phyloP scores from a whole-genome alignment of 2,888 invertebrate species.

The Morinoia aosen region DNA sequence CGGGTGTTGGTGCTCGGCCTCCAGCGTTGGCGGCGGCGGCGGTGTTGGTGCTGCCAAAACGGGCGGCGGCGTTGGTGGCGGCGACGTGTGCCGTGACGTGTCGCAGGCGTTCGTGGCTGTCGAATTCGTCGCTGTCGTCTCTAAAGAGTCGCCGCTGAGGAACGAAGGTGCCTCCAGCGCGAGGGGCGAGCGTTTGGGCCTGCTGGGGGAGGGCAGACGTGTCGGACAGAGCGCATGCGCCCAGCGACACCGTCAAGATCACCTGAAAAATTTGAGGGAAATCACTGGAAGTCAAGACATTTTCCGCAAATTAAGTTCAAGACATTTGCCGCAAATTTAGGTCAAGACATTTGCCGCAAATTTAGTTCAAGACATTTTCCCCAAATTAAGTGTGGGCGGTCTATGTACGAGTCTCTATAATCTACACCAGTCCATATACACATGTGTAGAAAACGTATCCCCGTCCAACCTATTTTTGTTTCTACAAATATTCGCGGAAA shows the following conservation, averaged over 20 bases:
- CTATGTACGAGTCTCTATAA: no score
- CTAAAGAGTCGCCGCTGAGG: not conserved
- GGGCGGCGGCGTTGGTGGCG: not conserved
- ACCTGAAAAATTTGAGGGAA: not conserved
- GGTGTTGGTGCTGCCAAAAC: not conserved
- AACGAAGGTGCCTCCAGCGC: not conserved
- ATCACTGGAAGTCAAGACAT: not conserved
- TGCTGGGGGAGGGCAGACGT: not conserved
- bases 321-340: no score
- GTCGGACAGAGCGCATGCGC: not conserved
- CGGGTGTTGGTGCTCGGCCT: no score
- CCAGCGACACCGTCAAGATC: not conserved
- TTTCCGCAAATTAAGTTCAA: not conserved
- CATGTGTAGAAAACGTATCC: no score
- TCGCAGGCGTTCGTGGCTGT: not conserved
- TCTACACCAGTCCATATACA: no score
- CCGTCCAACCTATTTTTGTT: no score
- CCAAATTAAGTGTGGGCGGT: no score
- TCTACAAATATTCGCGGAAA: no score
- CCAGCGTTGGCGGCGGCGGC: no score
- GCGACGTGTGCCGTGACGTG: not conserved
- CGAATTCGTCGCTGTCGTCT: slow-evolving; percentile 7
- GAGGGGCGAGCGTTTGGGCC: not conserved
- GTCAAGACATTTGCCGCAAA: no score
- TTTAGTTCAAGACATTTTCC: no score